Percentiles rank a stretch among this genome's conserved stretches.
These are phyloP conservation scores for Penaeus chinensis DNA, from an alignment of 1,140 invertebrate species.

Conservation along the genomic window DNA sequence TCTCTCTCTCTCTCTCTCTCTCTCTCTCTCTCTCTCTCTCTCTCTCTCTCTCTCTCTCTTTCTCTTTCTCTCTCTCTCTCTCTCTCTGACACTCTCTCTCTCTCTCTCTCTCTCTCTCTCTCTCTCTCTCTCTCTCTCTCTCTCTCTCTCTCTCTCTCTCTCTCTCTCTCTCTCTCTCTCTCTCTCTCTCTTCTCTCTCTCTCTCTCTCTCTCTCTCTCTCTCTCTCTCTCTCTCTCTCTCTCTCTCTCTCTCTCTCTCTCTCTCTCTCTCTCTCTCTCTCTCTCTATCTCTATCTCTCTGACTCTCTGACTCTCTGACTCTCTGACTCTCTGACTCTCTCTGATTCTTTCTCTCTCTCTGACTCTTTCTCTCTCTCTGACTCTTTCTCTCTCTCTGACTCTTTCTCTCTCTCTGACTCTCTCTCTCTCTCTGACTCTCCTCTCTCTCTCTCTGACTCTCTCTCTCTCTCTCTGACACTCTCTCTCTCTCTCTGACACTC, in stretches of 20 bases:
- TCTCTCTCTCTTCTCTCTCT: not conserved
- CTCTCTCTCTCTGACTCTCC: no score
- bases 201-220: not conserved
- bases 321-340: no score
- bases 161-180: not conserved
- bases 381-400: not conserved
- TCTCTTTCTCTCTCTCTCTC: not conserved
- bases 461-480: not conserved
- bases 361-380: constrained; percentile 9
- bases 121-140: not conserved
- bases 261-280: not conserved
- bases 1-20: not conserved
- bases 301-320: not conserved
- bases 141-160: constrained; percentile 7
- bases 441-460: no score
- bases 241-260: no score
- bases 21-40: not conserved
- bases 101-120: not conserved
- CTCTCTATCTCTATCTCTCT: not conserved
- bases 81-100: not conserved
- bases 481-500: not conserved
- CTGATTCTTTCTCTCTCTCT: constrained; percentile 19
- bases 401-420: no score
- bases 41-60: not conserved
- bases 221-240: no score